A percentile compares a stretch with the other conserved stretches of the same genome.
These are phyloP conservation scores for Saguinus midas DNA, from an alignment of 2,113 vertebrate species.

Conservation along the genomic window DNA sequence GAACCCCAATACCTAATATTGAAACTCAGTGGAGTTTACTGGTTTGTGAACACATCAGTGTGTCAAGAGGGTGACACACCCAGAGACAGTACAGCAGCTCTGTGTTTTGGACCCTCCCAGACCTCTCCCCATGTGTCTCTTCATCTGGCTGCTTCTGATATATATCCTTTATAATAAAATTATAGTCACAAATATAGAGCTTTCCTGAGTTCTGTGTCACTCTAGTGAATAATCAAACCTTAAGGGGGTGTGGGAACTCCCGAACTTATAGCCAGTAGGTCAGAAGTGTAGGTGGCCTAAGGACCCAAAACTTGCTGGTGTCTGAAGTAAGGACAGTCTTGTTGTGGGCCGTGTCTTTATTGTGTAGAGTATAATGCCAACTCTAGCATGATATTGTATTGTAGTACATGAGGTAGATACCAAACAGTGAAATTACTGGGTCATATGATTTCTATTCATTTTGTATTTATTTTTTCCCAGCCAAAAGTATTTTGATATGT, in stretches of 20 bases:
- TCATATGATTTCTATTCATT: not conserved
- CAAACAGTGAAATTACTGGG: not conserved
- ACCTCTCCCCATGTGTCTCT: not conserved
- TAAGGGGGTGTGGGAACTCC: not conserved
- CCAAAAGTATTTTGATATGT: not conserved
- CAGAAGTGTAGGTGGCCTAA: not conserved
- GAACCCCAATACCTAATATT: not conserved
- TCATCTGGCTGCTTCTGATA: not conserved
- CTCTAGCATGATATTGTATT: not conserved
- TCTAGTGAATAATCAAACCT: not conserved
- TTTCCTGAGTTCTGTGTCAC: not conserved
- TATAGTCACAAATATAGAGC: not conserved
- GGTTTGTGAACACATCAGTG: not conserved
- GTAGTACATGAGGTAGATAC: no score
- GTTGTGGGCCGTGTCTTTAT: not conserved
- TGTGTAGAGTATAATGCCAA: not conserved
- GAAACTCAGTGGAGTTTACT: not conserved
- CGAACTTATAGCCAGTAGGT: not conserved
- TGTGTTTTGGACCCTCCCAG: not conserved
- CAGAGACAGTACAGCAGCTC: not conserved
- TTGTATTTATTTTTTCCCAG: not conserved
- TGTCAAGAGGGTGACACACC: not conserved
- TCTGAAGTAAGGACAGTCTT: not conserved
- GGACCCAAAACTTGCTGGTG: not conserved
- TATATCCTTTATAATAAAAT: not conserved